These are phyloP conservation scores for Nemotelus nigrinus DNA, from an alignment of 2,888 invertebrate species.

Conservation along the genomic window DNA sequence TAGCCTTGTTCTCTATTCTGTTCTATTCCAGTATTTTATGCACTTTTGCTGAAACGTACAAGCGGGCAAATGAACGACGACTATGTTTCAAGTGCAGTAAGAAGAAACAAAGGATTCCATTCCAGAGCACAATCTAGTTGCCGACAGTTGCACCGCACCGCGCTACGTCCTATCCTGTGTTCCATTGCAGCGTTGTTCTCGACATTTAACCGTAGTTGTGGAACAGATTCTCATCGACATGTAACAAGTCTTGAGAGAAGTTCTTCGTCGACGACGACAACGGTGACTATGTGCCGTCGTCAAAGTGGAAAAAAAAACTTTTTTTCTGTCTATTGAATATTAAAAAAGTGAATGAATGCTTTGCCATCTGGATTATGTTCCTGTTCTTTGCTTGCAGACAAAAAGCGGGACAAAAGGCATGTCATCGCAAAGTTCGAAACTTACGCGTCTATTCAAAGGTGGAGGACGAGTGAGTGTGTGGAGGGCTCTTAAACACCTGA, in stretches of 20 bases:
- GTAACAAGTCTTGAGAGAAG: slow-evolving; percentile 3
- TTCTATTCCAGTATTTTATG: neutral
- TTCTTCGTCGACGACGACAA: slow-evolving; percentile 9
- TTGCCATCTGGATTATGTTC: slow-evolving; percentile 7
- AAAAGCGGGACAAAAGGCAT: neutral
- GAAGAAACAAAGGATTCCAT: slow-evolving; percentile 24
- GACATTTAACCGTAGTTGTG: no score
- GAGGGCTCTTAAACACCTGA: slow-evolving; percentile 24
- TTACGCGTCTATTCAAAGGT: neutral
- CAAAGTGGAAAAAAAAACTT: slow-evolving; percentile 21
- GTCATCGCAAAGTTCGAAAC: no score
- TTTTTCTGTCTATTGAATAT: slow-evolving; percentile 20
- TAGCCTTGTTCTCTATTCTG: neutral
- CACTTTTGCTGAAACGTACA: neutral
- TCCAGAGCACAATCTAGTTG: neutral
- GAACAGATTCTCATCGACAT: neutral
- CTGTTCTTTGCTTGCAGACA: neutral
- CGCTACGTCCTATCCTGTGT: no score
- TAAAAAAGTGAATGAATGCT: slow-evolving; percentile 25
- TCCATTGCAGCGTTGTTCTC: no score
- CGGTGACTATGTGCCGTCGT: no score
- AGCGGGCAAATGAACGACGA: neutral
- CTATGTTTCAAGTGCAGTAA: slow-evolving; percentile 2
- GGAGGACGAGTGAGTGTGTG: neutral
- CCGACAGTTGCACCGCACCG: neutral